Base-by-base conservation (phyloP, 1,140 invertebrate genomes). In the Pemphigus obesinymphae region DNA sequence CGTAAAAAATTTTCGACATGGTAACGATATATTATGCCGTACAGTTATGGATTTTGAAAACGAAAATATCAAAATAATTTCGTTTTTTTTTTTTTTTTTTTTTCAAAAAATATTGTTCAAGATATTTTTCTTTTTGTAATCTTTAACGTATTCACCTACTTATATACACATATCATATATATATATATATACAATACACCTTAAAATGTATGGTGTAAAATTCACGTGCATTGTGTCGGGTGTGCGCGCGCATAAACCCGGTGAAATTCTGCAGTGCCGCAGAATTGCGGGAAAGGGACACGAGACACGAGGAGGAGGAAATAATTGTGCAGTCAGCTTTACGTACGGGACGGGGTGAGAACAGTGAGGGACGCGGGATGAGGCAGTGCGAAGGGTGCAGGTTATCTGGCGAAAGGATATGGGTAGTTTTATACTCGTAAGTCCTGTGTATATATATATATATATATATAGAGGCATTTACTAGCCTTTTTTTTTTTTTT, bases 311-410 rank as follows among this genome's bases (percentile, higher is more conserved):
- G 34, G n/a, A 40, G n/a, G 34, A 63, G 23, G 40, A 68, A 68
- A 68, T n/a, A 68, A 29, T 68, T 68, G 63, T 68, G 34, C 34
- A 68, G 63, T 68, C 63, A 68, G 63, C 63, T 68, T 68, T 68
- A 68, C n/a, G 23, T 40, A 68, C 20, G 31, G 15, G 8, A n/a
- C 63, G 63, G 6, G 58, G 2, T 23, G 53, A 8, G n/a, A n/a
- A n/a, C n/a, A n/a, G n/a, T 20, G 17, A 7, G n/a, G 0, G 29
- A 61, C 8, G 53, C 26, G 58, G 29, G 58, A 26, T 17, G 58
- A 61, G 11, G 11, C 53, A n/a, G n/a, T n/a, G 11, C 11, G 53
- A 4, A n/a, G 53, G 53, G 11, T 6, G 53, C 4, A 10, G 53
- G 53, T 58, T 58, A 58, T 58, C 26, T 58, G 29, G 26, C 53